These are phyloP conservation scores for Melopsittacus undulatus DNA, from an alignment of 2,797 vertebrate genomes.

Conservation along the genomic window DNA sequence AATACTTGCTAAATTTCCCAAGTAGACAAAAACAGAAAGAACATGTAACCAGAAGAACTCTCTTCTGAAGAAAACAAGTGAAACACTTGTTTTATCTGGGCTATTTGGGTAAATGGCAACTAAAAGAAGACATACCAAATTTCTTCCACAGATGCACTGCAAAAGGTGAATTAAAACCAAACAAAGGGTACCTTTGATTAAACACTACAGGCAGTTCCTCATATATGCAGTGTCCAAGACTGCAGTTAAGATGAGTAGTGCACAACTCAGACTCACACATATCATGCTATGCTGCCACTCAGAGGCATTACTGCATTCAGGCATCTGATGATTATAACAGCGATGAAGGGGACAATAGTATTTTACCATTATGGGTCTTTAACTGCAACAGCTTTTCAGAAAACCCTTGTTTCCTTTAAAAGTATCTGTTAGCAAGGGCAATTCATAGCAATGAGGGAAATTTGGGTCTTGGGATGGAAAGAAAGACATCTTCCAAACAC, in stretches of 20 bases:
- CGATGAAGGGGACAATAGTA: neutral
- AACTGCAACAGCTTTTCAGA: neutral
- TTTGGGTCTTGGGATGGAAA: neutral
- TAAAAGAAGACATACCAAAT: neutral
- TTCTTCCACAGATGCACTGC: neutral
- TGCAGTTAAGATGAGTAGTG: neutral
- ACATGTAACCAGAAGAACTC: neutral
- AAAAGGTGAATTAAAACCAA: neutral
- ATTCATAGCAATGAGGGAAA: neutral
- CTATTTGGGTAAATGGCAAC: neutral
- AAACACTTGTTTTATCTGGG: neutral
- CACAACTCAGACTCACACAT: neutral
- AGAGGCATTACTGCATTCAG: neutral
- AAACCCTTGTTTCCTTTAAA: neutral
- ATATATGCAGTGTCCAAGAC: neutral
- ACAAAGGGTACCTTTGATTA: neutral
- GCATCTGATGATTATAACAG: neutral
- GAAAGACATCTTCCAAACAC: neutral
- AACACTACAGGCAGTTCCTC: neutral
- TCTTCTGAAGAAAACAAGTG: neutral
- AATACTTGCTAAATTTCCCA: neutral
- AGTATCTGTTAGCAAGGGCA: neutral
- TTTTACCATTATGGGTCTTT: neutral
- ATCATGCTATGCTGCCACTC: neutral
- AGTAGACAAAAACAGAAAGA: neutral